Evolutionary conservation across 1,140 invertebrate species (phyloP).

Genomic region (Monochamus saltuarius): DNA sequence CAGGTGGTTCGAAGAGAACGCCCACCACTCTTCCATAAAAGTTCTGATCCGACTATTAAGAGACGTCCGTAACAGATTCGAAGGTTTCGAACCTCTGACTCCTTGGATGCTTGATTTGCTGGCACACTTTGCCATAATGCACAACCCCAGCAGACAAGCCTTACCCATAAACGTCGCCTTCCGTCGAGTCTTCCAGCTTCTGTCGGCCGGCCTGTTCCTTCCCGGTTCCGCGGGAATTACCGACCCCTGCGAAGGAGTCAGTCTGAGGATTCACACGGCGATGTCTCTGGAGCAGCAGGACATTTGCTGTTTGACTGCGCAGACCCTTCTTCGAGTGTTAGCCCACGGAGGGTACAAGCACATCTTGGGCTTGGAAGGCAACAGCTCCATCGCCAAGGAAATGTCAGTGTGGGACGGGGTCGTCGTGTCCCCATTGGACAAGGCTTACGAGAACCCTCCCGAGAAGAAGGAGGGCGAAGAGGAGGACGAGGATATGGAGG

Average conservation of each 20-base stretch:
- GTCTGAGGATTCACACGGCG: conserved; percentile 85
- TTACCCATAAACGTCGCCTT: conserved; percentile 90
- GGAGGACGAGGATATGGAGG: conserved; percentile 58
- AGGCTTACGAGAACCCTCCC: conserved; percentile 76
- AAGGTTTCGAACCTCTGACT: conserved; percentile 85
- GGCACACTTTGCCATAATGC: conserved; percentile 95
- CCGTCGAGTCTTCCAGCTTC: conserved; percentile 80
- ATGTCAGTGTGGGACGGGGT: conserved; percentile 94
- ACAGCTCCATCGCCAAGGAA: conserved; percentile 74
- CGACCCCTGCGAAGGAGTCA: conserved; percentile 90
- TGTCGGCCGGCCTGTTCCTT: conserved; percentile 92
- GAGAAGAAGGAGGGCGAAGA: conserved; percentile 57
- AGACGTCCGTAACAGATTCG: conserved; percentile 85
- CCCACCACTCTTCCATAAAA: conserved; percentile 96
- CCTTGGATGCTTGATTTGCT: conserved; percentile 97
- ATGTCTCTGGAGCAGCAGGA: conserved; percentile 96
- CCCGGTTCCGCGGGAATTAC: conserved; percentile 93
- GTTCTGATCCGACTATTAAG: conserved; percentile 89
- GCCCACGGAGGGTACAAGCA: conserved; percentile 90
- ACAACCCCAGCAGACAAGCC: conserved; percentile 90
- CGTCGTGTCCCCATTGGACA: conserved; percentile 87
- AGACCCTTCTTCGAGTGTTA: conserved; percentile 83
- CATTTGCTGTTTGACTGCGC: conserved; percentile 86
- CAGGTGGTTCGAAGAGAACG: conserved; percentile 98
- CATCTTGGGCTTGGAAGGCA: conserved; percentile 76